These are phyloP conservation scores for Marcusenius ussheri DNA, from an alignment of 2,113 vertebrate species.

Conservation along the genomic window DNA sequence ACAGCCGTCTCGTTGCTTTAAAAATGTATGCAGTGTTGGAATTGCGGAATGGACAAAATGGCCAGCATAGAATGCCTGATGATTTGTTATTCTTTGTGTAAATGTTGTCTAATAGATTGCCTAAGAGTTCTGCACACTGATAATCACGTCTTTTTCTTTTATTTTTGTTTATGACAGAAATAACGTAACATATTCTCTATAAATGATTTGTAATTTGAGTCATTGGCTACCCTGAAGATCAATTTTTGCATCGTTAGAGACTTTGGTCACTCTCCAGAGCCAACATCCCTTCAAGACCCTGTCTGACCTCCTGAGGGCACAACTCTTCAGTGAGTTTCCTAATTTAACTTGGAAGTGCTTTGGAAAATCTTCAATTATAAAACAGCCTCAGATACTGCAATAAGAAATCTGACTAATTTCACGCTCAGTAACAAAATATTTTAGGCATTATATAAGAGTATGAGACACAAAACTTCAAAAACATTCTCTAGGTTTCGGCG, in stretches of 20 bases:
- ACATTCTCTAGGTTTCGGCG: neutral
- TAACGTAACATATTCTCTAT: neutral
- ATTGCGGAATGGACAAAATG: neutral
- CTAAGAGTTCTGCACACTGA: neutral
- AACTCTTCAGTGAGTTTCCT: neutral
- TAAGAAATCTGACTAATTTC: neutral
- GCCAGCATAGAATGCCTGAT: neutral
- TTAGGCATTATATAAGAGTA: neutral
- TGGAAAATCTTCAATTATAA: neutral
- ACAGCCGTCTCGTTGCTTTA: neutral
- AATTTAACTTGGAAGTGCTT: neutral
- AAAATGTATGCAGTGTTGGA: neutral
- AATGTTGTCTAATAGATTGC: neutral
- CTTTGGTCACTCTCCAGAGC: neutral
- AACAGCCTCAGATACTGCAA: neutral
- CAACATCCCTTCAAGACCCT: neutral
- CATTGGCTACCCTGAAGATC: neutral
- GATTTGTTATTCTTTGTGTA: neutral
- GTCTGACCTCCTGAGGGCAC: neutral
- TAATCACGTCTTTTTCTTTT: neutral
- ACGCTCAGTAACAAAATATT: neutral
- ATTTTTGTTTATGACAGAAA: neutral
- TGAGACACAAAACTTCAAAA: neutral
- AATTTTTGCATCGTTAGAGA: neutral
- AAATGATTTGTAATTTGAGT: neutral